phyloP scores from a whole-genome alignment of 2,888 invertebrate genomes.

The Aspidiotus destructor region DNA sequence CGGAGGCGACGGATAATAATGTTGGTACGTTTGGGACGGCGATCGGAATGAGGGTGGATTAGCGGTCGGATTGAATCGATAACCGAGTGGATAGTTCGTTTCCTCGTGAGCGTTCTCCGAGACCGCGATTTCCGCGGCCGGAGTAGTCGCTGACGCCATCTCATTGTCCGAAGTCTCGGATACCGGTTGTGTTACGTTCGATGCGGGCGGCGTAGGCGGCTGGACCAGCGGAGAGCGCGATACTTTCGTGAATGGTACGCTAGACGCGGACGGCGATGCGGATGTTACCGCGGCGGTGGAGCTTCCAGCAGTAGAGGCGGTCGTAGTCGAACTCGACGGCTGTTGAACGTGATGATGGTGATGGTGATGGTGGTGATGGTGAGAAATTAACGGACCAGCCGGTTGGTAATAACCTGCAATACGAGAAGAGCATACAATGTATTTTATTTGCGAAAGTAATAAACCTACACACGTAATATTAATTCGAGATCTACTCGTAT shows the following conservation, averaged over 20 bases:
- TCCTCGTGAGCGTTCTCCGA: slow-evolving; percentile 40
- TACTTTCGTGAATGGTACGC: slow-evolving; percentile 16
- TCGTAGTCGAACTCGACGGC: slow-evolving; percentile 30
- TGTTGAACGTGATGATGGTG: slow-evolving; percentile 41
- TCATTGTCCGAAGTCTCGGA: slow-evolving; percentile 41
- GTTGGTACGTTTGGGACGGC: slow-evolving; percentile 36
- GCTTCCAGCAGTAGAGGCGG: slow-evolving; percentile 20
- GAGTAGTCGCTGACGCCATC: slow-evolving; percentile 40
- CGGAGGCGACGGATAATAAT: slow-evolving; percentile 36
- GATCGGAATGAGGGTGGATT: slow-evolving; percentile 37
- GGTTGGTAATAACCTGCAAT: slow-evolving; percentile 80
- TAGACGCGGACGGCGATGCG: slow-evolving; percentile 42
- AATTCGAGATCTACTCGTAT: too few relatives aligned
- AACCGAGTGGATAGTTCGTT: slow-evolving; percentile 43
- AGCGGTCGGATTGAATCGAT: slow-evolving; percentile 33
- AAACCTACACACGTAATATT: too few relatives aligned
- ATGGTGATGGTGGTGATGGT: slow-evolving; percentile 46
- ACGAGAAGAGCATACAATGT: too few relatives aligned
- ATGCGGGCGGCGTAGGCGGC: slow-evolving; percentile 43
- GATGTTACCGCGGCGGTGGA: slow-evolving; percentile 40
- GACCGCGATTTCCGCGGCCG: slow-evolving; percentile 33
- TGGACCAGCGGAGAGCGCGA: slow-evolving; percentile 40
- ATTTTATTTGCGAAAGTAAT: too few relatives aligned
- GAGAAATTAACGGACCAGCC: slow-evolving; percentile 77
- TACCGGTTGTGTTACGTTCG: slow-evolving; percentile 41